Evolutionary conservation across 2,113 vertebrate genomes (phyloP), one percentile per base, ranked within the genome.

Genomic region (Burhinus bistriatus): DNA sequence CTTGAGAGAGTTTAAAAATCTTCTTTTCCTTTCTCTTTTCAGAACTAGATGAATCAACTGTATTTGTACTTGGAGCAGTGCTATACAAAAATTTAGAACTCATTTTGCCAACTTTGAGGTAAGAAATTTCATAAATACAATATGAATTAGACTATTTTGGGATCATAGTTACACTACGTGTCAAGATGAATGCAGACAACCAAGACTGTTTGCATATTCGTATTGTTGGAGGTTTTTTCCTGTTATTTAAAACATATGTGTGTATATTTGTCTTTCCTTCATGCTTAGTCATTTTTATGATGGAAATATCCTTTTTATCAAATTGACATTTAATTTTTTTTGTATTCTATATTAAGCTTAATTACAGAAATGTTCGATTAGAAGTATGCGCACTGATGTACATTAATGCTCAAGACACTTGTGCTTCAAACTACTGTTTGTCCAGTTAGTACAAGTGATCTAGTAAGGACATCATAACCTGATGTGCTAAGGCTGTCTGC

Each of bases 71-170:
- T 96, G 99, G 99, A 98, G 99, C 99, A 25, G 99, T 99, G 80
- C 98, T 99, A n/a, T 99, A 99, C 97, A 99, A 99, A 99, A 99
- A 99, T 83, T 98, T 99, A 92, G 99, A 99, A 96, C 98, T 99
- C 71, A 99, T 99, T 99, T 98, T 99, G 88, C 99, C 99, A 68
- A 99, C 99, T 97, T 98, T 99, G 98, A 99, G 99, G 99, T 99
- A 99, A 99, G 99, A 86, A 81, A 90, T 71, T 59, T 92, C 70
- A 68, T 52, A 66, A 82, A 54, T 91, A 21, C 52, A 70, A 14
- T 44, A 79, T 86, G 4, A 89, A 83, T 87, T 86, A 72, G 44
- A 66, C 47, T 91, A 12, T 86, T 97, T 92, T 1, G 22, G 70
- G 23, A 89, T 87, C 72, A 59, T 83, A 73, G 78, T 47, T 94